A percentile compares a stretch with the other conserved stretches of the same genome.
phyloP scores from a whole-genome alignment of 92 coral and sea anemone genomes.

The Epizoanthus scotinus region DNA sequence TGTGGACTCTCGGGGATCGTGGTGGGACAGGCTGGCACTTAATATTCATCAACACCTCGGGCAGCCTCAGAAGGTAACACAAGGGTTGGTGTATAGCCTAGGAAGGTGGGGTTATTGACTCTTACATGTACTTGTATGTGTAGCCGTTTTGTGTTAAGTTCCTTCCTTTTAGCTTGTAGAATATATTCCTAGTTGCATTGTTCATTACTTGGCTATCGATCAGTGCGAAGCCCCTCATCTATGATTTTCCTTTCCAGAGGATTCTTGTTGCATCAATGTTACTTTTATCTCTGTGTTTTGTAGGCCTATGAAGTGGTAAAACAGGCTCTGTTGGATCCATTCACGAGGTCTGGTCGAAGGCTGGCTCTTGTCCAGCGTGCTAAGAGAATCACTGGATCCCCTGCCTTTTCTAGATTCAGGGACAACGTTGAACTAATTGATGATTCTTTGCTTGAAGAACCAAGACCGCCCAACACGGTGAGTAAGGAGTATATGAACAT shows the following conservation, averaged over 20 bases:
- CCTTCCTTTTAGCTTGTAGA: too few species aligned
- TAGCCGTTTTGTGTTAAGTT: too few species aligned
- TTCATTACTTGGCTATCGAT: background rate
- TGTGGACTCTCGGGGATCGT: slow-evolving; percentile 82
- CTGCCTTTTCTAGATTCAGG: slow-evolving; percentile 62
- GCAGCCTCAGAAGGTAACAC: slow-evolving; percentile 80
- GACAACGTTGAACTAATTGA: slow-evolving; percentile 49
- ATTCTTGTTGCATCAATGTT: background rate
- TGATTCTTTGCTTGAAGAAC: slow-evolving; percentile 70
- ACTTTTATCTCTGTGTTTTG: too few species aligned
- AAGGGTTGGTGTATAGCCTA: background rate
- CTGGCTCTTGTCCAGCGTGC: slow-evolving; percentile 92
- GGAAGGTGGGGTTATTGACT: too few species aligned
- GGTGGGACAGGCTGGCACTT: slow-evolving; percentile 94
- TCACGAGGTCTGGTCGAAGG: slow-evolving; percentile 84
- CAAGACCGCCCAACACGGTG: slow-evolving; percentile 74
- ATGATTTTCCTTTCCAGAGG: background rate
- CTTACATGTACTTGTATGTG: too few species aligned
- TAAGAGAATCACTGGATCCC: slow-evolving; percentile 67
- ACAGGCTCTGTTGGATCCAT: slow-evolving; percentile 66
- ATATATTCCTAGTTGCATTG: too few species aligned
- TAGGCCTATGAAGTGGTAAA: slow-evolving; percentile 78
- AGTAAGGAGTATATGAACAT: slow-evolving; percentile 5
- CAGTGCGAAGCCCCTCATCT: background rate
- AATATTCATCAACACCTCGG: slow-evolving; percentile 94